A percentile compares a stretch with the other conserved stretches of the same genome.
Evolutionary conservation across 2,888 invertebrate genomes (phyloP).

Genomic region (Agonopterix subpropinquella): DNA sequence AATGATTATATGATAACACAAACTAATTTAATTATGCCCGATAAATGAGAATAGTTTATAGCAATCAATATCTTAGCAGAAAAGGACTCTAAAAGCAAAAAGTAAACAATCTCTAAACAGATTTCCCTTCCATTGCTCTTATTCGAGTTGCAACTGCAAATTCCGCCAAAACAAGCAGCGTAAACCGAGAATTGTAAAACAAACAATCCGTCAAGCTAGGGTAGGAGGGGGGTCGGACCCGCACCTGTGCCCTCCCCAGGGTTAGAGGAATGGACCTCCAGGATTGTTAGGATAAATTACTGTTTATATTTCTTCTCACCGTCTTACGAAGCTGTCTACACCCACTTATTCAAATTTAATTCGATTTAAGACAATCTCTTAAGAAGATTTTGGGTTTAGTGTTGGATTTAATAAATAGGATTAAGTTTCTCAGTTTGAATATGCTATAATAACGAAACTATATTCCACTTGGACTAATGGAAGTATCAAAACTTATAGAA

Average conservation of each 20-base stretch:
- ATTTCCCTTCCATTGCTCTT: not conserved
- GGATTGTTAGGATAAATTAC: slow-evolving; percentile 58
- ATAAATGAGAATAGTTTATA: no score
- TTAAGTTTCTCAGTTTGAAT: no score
- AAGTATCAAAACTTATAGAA: no score
- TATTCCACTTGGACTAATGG: no score
- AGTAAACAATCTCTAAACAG: not conserved
- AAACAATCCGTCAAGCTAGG: slow-evolving; percentile 60
- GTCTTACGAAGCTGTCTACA: slow-evolving; percentile 36
- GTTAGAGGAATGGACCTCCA: slow-evolving; percentile 13
- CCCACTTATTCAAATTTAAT: slow-evolving; percentile 57
- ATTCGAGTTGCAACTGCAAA: slow-evolving; percentile 37
- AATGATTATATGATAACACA: no score
- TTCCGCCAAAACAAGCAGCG: slow-evolving; percentile 38
- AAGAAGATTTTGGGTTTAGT: slow-evolving; percentile 2
- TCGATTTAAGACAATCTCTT: slow-evolving; percentile 11
- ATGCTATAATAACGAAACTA: no score
- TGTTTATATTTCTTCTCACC: slow-evolving; percentile 59
- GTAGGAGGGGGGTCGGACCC: slow-evolving; percentile 18
- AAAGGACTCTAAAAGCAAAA: not conserved
- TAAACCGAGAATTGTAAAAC: slow-evolving; percentile 38
- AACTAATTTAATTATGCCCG: no score
- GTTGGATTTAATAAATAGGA: not conserved
- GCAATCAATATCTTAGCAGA: not conserved
- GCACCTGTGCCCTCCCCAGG: slow-evolving; percentile 45